Percentiles rank a stretch among this genome's conserved stretches.
Conservation (phyloP, 2,113 vertebrate species). For the Apteryx mantelli region DNA sequence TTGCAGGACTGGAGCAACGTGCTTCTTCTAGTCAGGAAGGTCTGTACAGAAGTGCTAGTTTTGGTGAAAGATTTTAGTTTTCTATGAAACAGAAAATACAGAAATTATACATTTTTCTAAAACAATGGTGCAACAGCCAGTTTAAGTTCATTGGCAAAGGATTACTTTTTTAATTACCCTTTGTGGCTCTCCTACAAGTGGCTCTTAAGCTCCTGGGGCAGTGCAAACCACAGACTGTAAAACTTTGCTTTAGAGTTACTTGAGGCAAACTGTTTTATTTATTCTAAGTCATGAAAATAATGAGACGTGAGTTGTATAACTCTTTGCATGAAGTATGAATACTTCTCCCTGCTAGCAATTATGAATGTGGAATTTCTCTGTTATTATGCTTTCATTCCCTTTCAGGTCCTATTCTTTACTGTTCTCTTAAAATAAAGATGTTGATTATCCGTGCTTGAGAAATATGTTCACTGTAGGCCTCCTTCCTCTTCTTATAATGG, state of each 20-base stretch:
- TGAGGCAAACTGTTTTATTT: background rate
- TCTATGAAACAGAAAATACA: background rate
- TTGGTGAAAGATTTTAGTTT: background rate
- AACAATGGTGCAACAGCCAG: background rate
- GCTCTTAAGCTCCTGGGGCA: background rate
- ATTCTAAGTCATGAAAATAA: background rate
- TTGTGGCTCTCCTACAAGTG: background rate
- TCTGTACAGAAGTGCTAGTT: background rate
- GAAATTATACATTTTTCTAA: background rate
- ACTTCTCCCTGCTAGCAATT: background rate
- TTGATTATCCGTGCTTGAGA: background rate
- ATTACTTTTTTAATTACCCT: background rate
- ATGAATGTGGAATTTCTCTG: accelerated
- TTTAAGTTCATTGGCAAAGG: background rate
- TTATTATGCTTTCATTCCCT: background rate
- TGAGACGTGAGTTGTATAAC: background rate
- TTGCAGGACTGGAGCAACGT: background rate
- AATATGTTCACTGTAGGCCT: accelerated
- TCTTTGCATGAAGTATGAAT: background rate
- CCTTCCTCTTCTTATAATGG: background rate
- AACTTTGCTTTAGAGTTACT: background rate
- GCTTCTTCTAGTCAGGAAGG: background rate
- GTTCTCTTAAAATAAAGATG: background rate
- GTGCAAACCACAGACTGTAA: background rate
- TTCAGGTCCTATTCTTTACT: background rate